Evolutionary conservation across 2,888 invertebrate genomes (phyloP), one percentile per base, ranked within the genome.

Genomic region (Odontomyia ornata): DNA sequence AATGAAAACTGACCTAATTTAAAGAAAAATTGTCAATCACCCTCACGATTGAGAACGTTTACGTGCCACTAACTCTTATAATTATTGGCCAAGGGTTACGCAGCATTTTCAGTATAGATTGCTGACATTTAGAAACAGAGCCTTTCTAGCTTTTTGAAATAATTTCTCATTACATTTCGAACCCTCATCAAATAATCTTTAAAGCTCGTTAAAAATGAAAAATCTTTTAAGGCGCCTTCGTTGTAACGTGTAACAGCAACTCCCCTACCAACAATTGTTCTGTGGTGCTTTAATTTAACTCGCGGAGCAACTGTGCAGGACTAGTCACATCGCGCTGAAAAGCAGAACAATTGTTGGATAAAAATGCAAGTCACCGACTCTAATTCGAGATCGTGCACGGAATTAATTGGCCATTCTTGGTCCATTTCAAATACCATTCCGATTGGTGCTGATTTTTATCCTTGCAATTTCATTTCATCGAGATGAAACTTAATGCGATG

Each of bases 321-420:
- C 13, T 9, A 65, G 30, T 36, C 65, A 30, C 65, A 27, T 1
- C 15, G 46, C 27, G 46, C 27, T 23, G 30, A 18, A 28, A 18
- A 57, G 57, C 46, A 27, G 57, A 73, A 57, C 56, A 60, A 73
- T 73, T 73, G 73, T 60, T 23, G 73, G 67, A 76, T 36, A 64
- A 78, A 36, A 78, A 77, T 78, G 78, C 78, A 78, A 78, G 78
- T 78, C 78, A 78, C 75, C 46, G 71, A 62, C 67, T 76, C 76
- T 78, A 76, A 78, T 78, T 78, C 76, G 56, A 69, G 60, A 62
- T 78, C 78, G 78, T 78, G 78, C 76, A 76, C 75, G 36, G 78
- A 78, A 78, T 78, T 78, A 78, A 78, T 78, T 78, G 76, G 76
- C 64, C 64, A 46, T 75, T 75, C 64, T 62, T 43, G 57, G 60